Base-by-base conservation (phyloP, 2,888 invertebrate species). In the Mesorhabditis belari region DNA sequence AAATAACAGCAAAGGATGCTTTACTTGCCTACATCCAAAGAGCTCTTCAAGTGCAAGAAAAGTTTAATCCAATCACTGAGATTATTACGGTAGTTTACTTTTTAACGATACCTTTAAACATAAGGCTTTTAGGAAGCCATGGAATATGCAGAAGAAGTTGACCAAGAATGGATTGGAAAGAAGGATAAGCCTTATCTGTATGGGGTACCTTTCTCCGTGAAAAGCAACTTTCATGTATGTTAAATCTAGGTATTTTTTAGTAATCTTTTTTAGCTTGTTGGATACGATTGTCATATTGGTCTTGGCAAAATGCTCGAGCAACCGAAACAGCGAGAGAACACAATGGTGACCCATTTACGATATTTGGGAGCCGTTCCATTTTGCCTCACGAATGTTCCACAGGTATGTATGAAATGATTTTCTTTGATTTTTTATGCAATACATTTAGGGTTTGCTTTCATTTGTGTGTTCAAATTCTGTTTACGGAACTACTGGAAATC, bases 401-500 rank as follows among this genome's bases (percentile, higher is more conserved):
- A 35, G 23, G 27, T 17, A n/a, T n/a, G n/a, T n/a, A n/a, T n/a
- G n/a, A n/a, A n/a, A n/a, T n/a, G n/a, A n/a, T n/a, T n/a, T 2
- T 54, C 2, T 19, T 25, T 26, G 17, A 17, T 82, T 81, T 24
- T 80, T 81, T 66, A 85, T 83, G 6, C 84, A 84, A 69, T 77
- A 83, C 17, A 71, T 71, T n/a, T 71, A 73, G 62, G 73, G 67
- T 2, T 57, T 70, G 0, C 53, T 71, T 6, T 71, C 71, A 3
- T 79, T 75, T 62, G 76, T 74, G 17, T 80, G 81, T 63, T 76
- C 81, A 9, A 83, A 84, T 65, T 80, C 83, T 0, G 76, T 83
- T 24, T 82, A 80, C 67, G 83, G 83, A 6, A 74, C 75, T 4
- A 83, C 85, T 0, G 62, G 59, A 19, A 83, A 85, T 72, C 84